A percentile compares a stretch with the other conserved stretches of the same genome.
Conservation (phyloP, 2,888 invertebrate genomes). For the Drosophila monieri region DNA sequence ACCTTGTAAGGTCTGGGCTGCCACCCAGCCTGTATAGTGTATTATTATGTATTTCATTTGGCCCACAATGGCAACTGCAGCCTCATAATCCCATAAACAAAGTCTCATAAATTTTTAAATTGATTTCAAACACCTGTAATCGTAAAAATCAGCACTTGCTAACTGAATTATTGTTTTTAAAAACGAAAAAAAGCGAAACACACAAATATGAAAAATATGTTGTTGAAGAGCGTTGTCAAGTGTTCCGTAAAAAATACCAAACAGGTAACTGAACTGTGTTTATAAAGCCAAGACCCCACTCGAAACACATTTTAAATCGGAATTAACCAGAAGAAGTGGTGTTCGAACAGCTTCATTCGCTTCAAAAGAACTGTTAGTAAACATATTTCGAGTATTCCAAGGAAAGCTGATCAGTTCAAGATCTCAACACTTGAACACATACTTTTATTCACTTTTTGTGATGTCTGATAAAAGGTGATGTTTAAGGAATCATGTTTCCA, state of each 20-base stretch:
- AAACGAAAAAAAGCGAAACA: neutral
- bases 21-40: slow-evolving; percentile 12
- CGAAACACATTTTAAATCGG: neutral
- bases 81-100: slow-evolving; percentile 11
- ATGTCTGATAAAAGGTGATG: neutral
- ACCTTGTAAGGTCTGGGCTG: slow-evolving; percentile 71
- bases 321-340: slow-evolving; percentile 13
- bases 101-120: slow-evolving; percentile 65
- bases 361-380: slow-evolving; percentile 13
- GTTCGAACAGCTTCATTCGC: slow-evolving; percentile 5
- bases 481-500: neutral
- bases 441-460: neutral
- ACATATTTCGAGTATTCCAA: neutral
- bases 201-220: slow-evolving; percentile 10
- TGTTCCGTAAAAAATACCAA: slow-evolving; percentile 14
- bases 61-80: slow-evolving; percentile 14
- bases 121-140: slow-evolving; percentile 45
- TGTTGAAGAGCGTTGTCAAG: slow-evolving; percentile 16
- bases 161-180: slow-evolving; percentile 4
- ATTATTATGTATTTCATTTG: slow-evolving; percentile 12
- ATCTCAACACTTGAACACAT: neutral
- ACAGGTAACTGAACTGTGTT: slow-evolving; percentile 33
- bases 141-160: slow-evolving; percentile 35
- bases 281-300: slow-evolving; percentile 2
- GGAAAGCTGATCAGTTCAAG: slow-evolving; percentile 3